Percentiles rank a stretch among this genome's conserved stretches.
Conservation (phyloP, 1,140 invertebrate genomes). For the Cataglyphis hispanica region DNA sequence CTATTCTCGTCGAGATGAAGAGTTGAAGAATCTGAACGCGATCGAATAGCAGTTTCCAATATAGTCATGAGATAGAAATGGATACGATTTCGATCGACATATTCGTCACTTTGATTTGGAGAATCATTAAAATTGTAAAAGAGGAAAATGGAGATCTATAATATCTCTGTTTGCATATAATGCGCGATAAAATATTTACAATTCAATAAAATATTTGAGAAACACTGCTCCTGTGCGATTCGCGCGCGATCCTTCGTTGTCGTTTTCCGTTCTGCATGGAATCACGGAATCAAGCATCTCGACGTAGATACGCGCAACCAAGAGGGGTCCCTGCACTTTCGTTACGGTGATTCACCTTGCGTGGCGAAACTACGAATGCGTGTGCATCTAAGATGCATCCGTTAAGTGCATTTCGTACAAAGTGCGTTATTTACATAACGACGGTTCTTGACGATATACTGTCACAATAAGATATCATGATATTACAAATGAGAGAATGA, state of each 20-base stretch:
- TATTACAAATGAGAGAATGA: neutral
- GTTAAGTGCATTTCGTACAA: slow-evolving; percentile 37
- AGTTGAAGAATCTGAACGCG: slow-evolving; percentile 67
- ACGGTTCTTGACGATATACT: slow-evolving; percentile 18
- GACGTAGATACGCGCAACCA: slow-evolving; percentile 29
- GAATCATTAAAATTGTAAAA: slow-evolving; percentile 30
- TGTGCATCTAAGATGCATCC: slow-evolving; percentile 15
- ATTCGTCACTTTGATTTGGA: neutral
- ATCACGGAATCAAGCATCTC: slow-evolving; percentile 49
- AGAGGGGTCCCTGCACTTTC: slow-evolving; percentile 41
- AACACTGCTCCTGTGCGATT: slow-evolving; percentile 46
- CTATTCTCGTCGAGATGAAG: slow-evolving; percentile 70
- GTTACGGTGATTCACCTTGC: slow-evolving; percentile 33
- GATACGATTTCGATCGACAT: slow-evolving; percentile 29
- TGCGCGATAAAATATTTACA: slow-evolving; percentile 9
- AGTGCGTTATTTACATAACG: slow-evolving; percentile 54
- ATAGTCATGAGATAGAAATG: slow-evolving; percentile 45
- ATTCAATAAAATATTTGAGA: slow-evolving; percentile 25
- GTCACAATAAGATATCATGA: neutral
- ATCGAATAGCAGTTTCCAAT: slow-evolving; percentile 4
- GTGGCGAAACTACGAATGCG: slow-evolving; percentile 18
- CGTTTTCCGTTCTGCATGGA: slow-evolving; percentile 46
- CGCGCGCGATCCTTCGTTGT: slow-evolving; percentile 15
- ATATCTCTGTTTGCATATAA: neutral
- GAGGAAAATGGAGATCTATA: neutral